Evolutionary conservation across 37 sponge, comb jelly and placozoan genomes (phyloP).

Genomic region (Beroe forskalii): DNA sequence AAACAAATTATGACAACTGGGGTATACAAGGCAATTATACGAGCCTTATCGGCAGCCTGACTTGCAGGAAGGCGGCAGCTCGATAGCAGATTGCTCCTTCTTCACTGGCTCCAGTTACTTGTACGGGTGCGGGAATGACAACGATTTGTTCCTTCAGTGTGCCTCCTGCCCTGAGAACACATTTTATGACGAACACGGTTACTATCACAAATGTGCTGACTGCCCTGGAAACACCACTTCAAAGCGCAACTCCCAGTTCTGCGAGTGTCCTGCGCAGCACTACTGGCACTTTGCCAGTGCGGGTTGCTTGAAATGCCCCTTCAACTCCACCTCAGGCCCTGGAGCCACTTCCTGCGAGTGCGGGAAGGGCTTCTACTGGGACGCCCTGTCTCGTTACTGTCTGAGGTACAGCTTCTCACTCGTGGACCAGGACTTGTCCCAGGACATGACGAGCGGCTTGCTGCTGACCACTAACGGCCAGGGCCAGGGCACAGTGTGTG

Average conservation of each 20-base stretch:
- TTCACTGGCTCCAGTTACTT: neutral
- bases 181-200: neutral
- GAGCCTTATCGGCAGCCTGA: neutral
- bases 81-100: neutral
- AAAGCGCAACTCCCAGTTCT: neutral
- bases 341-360: neutral
- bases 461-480: too few relatives aligned
- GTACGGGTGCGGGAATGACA: neutral
- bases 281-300: neutral
- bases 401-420: too few relatives aligned
- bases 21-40: neutral
- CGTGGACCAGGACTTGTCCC: too few relatives aligned
- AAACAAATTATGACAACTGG: neutral
- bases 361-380: too few relatives aligned
- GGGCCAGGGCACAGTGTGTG: too few relatives aligned
- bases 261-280: neutral
- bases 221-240: conserved; percentile 3
- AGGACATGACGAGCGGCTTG: too few relatives aligned
- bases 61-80: neutral
- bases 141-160: neutral
- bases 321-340: neutral
- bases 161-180: neutral
- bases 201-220: neutral
- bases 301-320: neutral
- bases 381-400: too few relatives aligned